Percentiles rank a stretch among this genome's conserved stretches.
These are phyloP conservation scores for Strix occidentalis DNA, from an alignment of 2,797 vertebrate species.

Conservation along the genomic window DNA sequence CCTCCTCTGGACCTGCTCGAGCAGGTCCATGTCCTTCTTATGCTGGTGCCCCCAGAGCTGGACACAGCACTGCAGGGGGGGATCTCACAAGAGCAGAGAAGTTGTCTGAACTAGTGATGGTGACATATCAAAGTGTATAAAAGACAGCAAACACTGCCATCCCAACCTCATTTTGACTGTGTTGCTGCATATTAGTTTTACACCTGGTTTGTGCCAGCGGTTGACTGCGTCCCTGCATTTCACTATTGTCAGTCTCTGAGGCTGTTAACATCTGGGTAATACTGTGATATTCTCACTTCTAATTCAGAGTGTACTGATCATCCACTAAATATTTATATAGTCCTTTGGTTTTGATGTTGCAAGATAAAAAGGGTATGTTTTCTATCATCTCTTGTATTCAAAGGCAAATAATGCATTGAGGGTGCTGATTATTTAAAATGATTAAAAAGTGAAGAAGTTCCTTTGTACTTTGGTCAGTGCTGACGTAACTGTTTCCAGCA, in stretches of 20 bases:
- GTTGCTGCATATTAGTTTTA: not conserved
- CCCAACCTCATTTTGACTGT: not conserved
- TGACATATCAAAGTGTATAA: not conserved
- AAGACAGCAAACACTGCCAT: not conserved
- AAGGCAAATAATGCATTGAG: not conserved
- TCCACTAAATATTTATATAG: not conserved
- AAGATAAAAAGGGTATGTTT: slow-evolving; percentile 7
- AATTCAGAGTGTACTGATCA: not conserved
- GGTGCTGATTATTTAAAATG: slow-evolving; percentile 1
- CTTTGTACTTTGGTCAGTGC: slow-evolving; percentile 19
- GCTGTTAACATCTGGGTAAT: not conserved
- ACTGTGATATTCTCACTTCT: not conserved
- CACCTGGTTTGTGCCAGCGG: not conserved
- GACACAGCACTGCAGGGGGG: too few species aligned
- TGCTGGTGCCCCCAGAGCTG: too few species aligned
- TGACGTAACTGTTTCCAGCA: not conserved
- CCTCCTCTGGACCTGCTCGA: too few species aligned
- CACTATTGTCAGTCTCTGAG: not conserved
- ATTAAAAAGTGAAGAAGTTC: not conserved
- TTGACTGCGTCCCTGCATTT: not conserved
- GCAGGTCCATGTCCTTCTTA: too few species aligned
- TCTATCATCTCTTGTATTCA: not conserved
- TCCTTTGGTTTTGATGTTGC: slow-evolving; percentile 19
- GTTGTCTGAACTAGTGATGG: not conserved
- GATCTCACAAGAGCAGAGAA: not conserved